phyloP scores from a whole-genome alignment of 2,113 vertebrate species.

The Terrapene triunguis region DNA sequence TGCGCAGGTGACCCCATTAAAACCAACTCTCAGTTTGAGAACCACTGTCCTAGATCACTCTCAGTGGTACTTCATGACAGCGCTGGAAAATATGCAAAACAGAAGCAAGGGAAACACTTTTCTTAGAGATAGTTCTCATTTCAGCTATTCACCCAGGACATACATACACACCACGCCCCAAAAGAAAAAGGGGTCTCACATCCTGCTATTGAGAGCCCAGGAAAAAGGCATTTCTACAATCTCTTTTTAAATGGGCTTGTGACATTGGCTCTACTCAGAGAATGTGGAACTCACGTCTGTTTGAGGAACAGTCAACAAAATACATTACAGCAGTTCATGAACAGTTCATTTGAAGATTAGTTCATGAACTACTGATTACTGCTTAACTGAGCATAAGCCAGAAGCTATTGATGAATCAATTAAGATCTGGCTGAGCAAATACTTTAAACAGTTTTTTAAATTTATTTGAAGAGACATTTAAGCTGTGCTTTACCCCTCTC shows the following conservation, averaged over 20 bases:
- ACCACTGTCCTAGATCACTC: neutral
- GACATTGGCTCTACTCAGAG: neutral
- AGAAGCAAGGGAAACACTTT: neutral
- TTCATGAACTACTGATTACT: neutral
- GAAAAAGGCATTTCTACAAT: neutral
- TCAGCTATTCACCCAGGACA: neutral
- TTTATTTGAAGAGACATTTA: constrained; percentile 11
- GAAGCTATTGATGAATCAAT: constrained; percentile 41
- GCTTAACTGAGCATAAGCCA: constrained; percentile 21
- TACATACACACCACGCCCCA: neutral
- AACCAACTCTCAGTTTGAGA: no score
- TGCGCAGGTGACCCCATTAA: no score
- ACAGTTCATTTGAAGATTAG: neutral
- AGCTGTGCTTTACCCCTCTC: neutral
- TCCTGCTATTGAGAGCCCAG: rapidly evolving
- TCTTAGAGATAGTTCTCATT: neutral
- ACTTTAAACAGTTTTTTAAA: constrained; percentile 22
- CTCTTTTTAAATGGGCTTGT: neutral
- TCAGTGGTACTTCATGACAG: neutral
- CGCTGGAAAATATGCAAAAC: neutral
- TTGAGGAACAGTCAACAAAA: neutral
- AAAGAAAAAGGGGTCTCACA: neutral
- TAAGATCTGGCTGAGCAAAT: constrained; percentile 9
- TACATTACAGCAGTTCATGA: neutral
- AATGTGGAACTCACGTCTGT: neutral